phyloP scores from a whole-genome alignment of 2,113 vertebrate genomes.

The Serinus canaria region DNA sequence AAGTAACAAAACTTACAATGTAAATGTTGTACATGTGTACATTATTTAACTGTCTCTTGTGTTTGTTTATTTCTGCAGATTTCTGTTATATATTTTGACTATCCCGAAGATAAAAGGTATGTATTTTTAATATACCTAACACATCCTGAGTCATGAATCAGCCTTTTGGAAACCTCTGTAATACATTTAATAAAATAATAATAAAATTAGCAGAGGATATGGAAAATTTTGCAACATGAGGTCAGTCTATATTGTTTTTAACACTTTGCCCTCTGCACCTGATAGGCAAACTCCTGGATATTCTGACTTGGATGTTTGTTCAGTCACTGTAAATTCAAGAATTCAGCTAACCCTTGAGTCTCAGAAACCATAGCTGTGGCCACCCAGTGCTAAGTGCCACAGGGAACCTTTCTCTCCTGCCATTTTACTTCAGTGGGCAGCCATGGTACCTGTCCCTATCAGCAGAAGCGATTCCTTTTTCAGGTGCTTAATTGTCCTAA shows the following conservation, averaged over 20 bases:
- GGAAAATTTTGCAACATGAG: neutral
- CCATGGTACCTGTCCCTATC: neutral
- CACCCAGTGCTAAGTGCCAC: neutral
- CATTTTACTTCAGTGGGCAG: neutral
- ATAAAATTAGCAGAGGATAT: neutral
- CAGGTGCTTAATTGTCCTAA: neutral
- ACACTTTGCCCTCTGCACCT: neutral
- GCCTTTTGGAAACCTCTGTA: neutral
- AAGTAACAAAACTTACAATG: neutral
- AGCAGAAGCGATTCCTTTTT: neutral
- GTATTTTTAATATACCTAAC: neutral
- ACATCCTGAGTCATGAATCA: neutral
- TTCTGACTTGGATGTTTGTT: neutral
- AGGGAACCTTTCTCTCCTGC: neutral
- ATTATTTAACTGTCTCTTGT: neutral
- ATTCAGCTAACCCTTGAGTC: neutral
- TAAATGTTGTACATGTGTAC: neutral
- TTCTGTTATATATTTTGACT: neutral
- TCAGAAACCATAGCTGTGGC: neutral
- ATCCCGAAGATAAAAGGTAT: neutral
- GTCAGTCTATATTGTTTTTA: neutral
- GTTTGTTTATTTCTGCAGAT: neutral
- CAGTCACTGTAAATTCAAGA: neutral
- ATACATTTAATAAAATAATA: neutral
- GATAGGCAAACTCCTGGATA: neutral